These are phyloP conservation scores for Petrolisthes manimaculis DNA, from an alignment of 2,888 invertebrate genomes.

Conservation along the genomic window DNA sequence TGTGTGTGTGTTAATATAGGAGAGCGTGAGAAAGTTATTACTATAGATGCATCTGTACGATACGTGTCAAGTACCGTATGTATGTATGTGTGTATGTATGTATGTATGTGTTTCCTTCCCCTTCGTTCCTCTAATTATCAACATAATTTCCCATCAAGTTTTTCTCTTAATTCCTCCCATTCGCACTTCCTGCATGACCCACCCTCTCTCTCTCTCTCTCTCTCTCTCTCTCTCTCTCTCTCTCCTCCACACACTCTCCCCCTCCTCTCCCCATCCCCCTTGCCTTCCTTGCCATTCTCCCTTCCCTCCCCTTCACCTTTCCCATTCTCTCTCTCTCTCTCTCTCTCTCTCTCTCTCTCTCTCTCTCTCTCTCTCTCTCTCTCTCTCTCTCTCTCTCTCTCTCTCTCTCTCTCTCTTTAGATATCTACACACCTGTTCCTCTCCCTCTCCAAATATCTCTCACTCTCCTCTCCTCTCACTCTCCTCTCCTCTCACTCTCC, in stretches of 20 bases:
- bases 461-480: not conserved
- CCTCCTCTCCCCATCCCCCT: not conserved
- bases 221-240: not conserved
- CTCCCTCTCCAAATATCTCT: not conserved
- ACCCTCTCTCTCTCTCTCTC: not conserved
- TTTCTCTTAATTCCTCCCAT: not conserved
- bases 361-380: not conserved
- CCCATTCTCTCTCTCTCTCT: not conserved
- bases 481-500: not conserved
- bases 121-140: not conserved
- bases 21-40: too few species aligned
- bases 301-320: not conserved
- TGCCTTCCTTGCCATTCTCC: not conserved
- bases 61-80: too few species aligned
- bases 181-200: not conserved
- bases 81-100: too few species aligned
- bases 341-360: not conserved
- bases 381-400: not conserved
- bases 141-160: not conserved
- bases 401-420: not conserved
- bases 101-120: not conserved
- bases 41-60: too few species aligned
- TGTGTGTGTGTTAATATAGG: too few species aligned
- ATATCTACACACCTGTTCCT: not conserved
- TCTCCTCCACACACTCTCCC: not conserved